phyloP scores from a whole-genome alignment of 1,140 invertebrate species.

The Galendromus occidentalis region DNA sequence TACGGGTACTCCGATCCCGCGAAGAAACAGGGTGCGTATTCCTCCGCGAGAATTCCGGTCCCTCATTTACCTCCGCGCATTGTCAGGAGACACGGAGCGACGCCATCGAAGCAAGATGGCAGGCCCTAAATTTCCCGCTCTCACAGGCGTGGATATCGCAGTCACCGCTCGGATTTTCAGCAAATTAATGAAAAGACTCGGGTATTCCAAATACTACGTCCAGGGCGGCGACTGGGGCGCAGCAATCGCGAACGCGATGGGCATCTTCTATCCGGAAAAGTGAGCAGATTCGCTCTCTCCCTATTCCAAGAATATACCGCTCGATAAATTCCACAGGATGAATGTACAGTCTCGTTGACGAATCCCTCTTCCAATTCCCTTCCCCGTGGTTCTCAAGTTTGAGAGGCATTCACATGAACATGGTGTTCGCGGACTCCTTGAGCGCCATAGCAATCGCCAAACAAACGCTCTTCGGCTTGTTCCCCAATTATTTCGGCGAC shows the following conservation, averaged over 20 bases:
- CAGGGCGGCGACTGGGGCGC: constrained; percentile 57
- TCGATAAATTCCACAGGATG: no score
- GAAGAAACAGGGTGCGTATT: constrained; percentile 26
- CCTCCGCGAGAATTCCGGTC: no score
- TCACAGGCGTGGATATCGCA: constrained; percentile 28
- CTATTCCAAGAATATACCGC: no score
- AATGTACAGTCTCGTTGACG: no score
- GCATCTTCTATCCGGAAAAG: constrained; percentile 43
- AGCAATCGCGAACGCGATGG: constrained; percentile 32
- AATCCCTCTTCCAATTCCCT: background rate
- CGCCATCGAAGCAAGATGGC: no score
- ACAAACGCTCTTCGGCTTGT: constrained; percentile 33
- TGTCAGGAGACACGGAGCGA: no score
- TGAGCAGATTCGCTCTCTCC: constrained; percentile 18
- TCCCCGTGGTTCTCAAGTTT: constrained; percentile 11
- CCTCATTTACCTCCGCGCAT: no score
- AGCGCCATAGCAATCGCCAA: constrained; percentile 26
- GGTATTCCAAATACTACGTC: constrained; percentile 48
- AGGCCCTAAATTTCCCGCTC: background rate
- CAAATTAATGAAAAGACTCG: constrained; percentile 59
- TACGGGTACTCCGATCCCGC: constrained; percentile 58
- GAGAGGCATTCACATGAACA: constrained; percentile 15
- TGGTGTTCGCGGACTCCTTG: constrained; percentile 1
- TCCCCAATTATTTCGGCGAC: constrained; percentile 37
- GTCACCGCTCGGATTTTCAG: constrained; percentile 50